Base-by-base conservation (phyloP, 1,140 invertebrate genomes). In the Phthorimaea operculella region DNA sequence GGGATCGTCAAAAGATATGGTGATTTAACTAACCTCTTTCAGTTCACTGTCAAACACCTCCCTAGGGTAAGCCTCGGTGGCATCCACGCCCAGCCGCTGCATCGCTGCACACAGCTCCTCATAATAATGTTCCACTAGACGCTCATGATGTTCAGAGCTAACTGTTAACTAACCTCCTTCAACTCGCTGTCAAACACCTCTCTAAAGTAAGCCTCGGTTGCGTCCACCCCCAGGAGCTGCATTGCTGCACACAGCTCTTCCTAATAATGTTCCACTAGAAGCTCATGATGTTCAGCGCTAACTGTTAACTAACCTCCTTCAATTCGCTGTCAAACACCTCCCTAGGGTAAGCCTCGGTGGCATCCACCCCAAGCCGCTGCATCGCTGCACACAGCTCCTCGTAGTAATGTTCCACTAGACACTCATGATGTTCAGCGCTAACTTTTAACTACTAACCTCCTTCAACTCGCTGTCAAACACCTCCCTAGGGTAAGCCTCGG, bases 361-460 rank as follows among this genome's bases (percentile, higher is more conserved):
- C 47, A 14, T 65, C 28, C 1, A 59, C 10, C 10, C 44, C 11
- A 11, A 57, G 36, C 14, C 52, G 44, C n/a, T 18, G 11, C 8
- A 65, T 15, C 9, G 56, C 33, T 1, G 11, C n/a, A 14, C 47
- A 18, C 0, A 88, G 57, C 1, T 66, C 68, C 8, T 75, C 47
- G 28, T 61, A 62, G 51, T 73, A 73, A 2, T 65, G 10, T 7
- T 59, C 48, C n/a, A 54, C 52, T 1, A 62, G 34, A 18, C 42
- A 4, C 1, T 54, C 18, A 8, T 51, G n/a, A 34, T 62, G 59
- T 11, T 48, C 16, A 1, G 12, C 47, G 7, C 55, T 28, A 15
- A 57, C 21, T 28, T 6, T n/a, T 34, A 15, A 3, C n/a, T 4
- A 15, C 48, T 12, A 57, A 62, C 60, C 51, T 57, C 28, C 28